These are phyloP conservation scores for Cantharis rustica DNA, from an alignment of 2,888 invertebrate genomes.

Conservation along the genomic window DNA sequence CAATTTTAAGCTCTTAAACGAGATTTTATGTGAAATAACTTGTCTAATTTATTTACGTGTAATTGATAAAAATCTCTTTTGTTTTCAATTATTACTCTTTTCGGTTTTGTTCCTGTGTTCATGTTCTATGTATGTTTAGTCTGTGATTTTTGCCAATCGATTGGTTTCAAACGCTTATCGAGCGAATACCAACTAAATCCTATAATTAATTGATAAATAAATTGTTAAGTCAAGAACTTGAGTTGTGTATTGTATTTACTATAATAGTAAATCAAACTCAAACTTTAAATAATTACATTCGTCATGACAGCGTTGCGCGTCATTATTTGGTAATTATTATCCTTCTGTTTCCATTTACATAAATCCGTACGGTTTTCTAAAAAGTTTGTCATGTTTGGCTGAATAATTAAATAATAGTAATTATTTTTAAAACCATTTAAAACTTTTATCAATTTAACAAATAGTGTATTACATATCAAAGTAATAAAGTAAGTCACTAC, in stretches of 20 bases:
- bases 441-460: too few relatives aligned
- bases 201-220: background rate
- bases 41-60: background rate
- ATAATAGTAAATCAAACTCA: background rate
- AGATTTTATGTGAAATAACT: background rate
- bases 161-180: background rate
- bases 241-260: too few relatives aligned
- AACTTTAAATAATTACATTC: background rate
- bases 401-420: too few relatives aligned
- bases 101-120: too few relatives aligned
- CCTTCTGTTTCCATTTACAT: background rate
- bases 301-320: background rate
- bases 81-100: too few relatives aligned
- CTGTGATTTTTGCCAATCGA: background rate
- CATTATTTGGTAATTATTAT: background rate
- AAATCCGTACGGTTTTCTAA: background rate
- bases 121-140: background rate
- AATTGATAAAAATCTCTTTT: too few relatives aligned
- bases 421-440: too few relatives aligned
- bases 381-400: background rate
- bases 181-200: background rate
- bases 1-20: background rate
- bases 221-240: too few relatives aligned
- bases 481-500: too few relatives aligned
- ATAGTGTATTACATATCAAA: too few relatives aligned